Percentiles rank a stretch among this genome's conserved stretches.
These are phyloP conservation scores for Hypothenemus hampei DNA, from an alignment of 1,140 invertebrate genomes.

Conservation along the genomic window DNA sequence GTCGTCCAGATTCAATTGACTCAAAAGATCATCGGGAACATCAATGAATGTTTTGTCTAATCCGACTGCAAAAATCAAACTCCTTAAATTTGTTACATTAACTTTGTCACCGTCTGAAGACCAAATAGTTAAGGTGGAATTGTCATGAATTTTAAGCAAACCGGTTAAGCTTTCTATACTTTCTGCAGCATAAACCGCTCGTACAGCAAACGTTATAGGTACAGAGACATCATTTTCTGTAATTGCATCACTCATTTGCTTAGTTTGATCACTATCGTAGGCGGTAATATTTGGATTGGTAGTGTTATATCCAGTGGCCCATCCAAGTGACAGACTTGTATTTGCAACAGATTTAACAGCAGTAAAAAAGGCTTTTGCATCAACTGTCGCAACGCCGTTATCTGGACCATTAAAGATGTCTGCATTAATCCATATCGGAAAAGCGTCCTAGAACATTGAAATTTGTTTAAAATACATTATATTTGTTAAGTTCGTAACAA, in stretches of 20 bases:
- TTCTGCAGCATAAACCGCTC: conserved; percentile 66
- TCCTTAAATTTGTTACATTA: conserved; percentile 53
- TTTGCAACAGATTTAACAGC: conserved; percentile 57
- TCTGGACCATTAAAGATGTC: conserved; percentile 80
- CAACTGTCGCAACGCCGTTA: conserved; percentile 55
- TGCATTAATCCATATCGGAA: conserved; percentile 85
- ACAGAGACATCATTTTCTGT: conserved; percentile 50
- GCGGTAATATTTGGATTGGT: conserved; percentile 51
- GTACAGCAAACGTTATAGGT: conserved; percentile 75
- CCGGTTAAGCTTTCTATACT: conserved; percentile 52
- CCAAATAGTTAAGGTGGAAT: conserved; percentile 69
- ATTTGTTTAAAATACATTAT: background rate
- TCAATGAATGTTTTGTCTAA: conserved; percentile 65
- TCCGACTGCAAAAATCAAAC: conserved; percentile 58
- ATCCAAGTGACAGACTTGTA: conserved; percentile 75
- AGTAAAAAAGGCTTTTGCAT: conserved; percentile 59
- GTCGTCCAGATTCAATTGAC: conserved; percentile 49
- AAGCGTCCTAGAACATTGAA: conserved; percentile 52
- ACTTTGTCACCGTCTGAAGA: conserved; percentile 58
- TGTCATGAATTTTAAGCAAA: conserved; percentile 49
- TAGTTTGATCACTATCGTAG: conserved; percentile 65
- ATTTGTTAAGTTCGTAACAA: conserved; percentile 14
- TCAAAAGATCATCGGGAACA: conserved; percentile 55
- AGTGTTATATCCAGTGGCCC: conserved; percentile 68
- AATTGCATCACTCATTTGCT: conserved; percentile 66